Percentiles rank a stretch among this genome's conserved stretches.
phyloP scores from a whole-genome alignment of 1,140 invertebrate genomes.

The Saccostrea glomerata region DNA sequence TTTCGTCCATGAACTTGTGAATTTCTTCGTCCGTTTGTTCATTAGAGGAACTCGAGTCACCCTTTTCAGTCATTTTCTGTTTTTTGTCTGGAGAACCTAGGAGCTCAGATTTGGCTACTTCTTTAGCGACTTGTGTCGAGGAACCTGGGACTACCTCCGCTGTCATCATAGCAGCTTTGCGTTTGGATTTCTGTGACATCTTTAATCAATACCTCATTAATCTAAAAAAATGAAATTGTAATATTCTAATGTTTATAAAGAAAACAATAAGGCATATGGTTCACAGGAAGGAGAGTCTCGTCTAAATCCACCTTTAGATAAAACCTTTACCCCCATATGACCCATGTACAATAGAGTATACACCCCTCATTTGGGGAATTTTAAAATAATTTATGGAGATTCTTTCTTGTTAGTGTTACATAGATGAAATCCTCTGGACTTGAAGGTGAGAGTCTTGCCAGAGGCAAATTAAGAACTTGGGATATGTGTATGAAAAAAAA shows the following conservation, averaged over 20 bases:
- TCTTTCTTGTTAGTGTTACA: too few species aligned
- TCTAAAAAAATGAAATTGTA: background rate
- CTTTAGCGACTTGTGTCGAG: slow-evolving; percentile 60
- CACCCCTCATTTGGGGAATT: too few species aligned
- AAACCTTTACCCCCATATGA: too few species aligned
- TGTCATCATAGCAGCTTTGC: slow-evolving; percentile 70
- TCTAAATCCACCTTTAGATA: too few species aligned
- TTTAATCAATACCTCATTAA: slow-evolving; percentile 32
- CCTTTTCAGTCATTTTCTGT: slow-evolving; percentile 56
- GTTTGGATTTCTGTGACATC: slow-evolving; percentile 62
- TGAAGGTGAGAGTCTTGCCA: too few species aligned
- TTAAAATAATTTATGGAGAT: too few species aligned
- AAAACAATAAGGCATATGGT: too few species aligned
- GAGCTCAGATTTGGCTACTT: slow-evolving; percentile 56
- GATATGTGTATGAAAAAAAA: too few species aligned
- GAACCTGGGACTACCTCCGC: slow-evolving; percentile 70
- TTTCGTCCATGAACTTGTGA: slow-evolving; percentile 72
- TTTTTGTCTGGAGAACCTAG: slow-evolving; percentile 62
- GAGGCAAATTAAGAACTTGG: too few species aligned
- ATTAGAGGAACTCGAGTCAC: slow-evolving; percentile 49
- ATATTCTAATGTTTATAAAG: background rate
- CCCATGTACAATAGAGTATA: too few species aligned
- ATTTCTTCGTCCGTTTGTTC: slow-evolving; percentile 67
- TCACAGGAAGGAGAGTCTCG: too few species aligned
- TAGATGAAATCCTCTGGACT: too few species aligned